Evolutionary conservation across 1,140 invertebrate genomes (phyloP).

Genomic region (Drosophila sp.): DNA sequence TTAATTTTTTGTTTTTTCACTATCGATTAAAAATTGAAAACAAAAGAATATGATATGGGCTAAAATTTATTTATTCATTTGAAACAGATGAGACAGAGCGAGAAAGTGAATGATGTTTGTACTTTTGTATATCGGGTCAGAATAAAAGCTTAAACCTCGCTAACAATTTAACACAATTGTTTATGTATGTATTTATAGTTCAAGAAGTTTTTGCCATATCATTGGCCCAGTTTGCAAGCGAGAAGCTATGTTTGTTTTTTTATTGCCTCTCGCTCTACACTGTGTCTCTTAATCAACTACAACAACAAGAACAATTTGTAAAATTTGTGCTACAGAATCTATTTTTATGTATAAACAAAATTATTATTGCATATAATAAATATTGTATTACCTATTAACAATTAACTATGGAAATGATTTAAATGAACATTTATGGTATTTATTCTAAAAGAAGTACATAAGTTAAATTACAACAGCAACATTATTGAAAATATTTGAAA

Average conservation of each 20-base stretch:
- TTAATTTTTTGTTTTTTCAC: background rate
- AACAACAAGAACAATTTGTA: conserved; percentile 23
- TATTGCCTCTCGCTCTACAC: conserved; percentile 64
- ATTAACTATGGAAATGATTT: conserved; percentile 53
- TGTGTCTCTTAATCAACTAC: conserved; percentile 36
- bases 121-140: conserved; percentile 19
- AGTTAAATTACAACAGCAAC: conserved; percentile 18
- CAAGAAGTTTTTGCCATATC: conserved; percentile 22
- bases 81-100: conserved; percentile 8
- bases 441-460: conserved; percentile 29
- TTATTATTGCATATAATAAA: conserved; percentile 48
- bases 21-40: background rate
- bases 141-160: conserved; percentile 25
- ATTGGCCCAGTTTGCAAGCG: conserved; percentile 4
- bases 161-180: background rate
- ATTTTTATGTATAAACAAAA: conserved; percentile 72
- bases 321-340: conserved; percentile 61
- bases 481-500: conserved; percentile 12
- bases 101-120: conserved; percentile 20
- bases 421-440: conserved; percentile 41
- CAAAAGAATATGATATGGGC: background rate
- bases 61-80: conserved; percentile 8
- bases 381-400: conserved; percentile 64
- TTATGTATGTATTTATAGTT: conserved; percentile 12
- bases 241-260: too few relatives aligned